Evolutionary conservation across 2,888 invertebrate genomes (phyloP), one percentile per base, ranked within the genome.

Genomic region (Meghimatium bilineatum): DNA sequence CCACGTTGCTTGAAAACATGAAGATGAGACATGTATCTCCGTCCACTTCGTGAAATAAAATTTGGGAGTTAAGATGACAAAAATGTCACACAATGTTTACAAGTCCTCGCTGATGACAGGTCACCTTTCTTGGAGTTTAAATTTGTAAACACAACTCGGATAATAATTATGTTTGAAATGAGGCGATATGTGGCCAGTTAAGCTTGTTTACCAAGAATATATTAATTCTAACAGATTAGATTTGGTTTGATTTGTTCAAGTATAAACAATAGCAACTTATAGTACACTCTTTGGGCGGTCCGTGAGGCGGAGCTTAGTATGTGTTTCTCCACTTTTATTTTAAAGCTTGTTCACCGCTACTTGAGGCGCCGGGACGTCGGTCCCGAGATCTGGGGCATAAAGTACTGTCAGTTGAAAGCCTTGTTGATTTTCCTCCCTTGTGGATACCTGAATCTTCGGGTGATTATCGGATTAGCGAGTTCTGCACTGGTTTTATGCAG

Each of bases 321-420:
- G n/a, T n/a, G 26, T 20, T 29, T 23, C 34, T 26, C 60, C 20
- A 38, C 34, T 77, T 38, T 69, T 77, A 56, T 12, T 17, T 44
- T 12, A 26, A 66, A 77, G 63, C 77, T 36, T 44, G 32, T 29
- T 34, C 63, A 12, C 80, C 38, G 80, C 49, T 52, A 56, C 44
- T n/a, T n/a, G 49, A 52, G 85, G 85, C 85, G 85, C 85, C 85
- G 52, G n/a, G 12, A 23, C 75, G 85, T 74, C 85, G 85, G 82
- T 44, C 23, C 38, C 56, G 63, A 38, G 17, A 49, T 60, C 63
- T 56, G 29, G 3, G 44, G 81, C 85, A 77, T 69, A 76, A 79
- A 67, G 85, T 76, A 60, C 69, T 67, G 85, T 81, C 82, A 79
- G 34, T 60, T 74, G 69, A 67, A 82, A 75, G 74, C 81, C 56